Evolutionary conservation across 2,797 vertebrate genomes (phyloP).

Genomic region (Neopelma chrysocephalum): DNA sequence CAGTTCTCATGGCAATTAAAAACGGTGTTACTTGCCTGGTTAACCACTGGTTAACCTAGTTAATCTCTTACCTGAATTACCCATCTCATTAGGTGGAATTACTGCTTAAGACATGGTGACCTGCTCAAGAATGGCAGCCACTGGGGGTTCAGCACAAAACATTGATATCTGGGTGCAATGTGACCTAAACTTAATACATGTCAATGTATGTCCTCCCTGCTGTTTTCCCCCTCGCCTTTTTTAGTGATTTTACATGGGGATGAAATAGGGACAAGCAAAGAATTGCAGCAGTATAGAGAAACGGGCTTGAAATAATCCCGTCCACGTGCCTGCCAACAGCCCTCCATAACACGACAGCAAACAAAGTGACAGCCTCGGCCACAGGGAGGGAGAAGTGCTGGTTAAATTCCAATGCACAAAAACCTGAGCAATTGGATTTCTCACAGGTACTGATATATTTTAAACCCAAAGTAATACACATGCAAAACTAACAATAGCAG

Average conservation of each 20-base stretch:
- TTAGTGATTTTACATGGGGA: constrained; percentile 43
- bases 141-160: constrained; percentile 13
- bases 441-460: not conserved
- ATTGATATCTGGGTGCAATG: not conserved
- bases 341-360: not conserved
- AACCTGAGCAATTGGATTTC: not conserved
- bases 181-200: constrained; percentile 3
- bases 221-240: constrained; percentile 62
- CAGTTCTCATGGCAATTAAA: constrained; percentile 19
- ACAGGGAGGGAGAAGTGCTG: fast-evolving
- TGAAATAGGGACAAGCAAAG: not conserved
- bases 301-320: not conserved
- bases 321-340: not conserved
- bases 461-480: not conserved
- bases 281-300: not conserved
- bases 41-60: no score
- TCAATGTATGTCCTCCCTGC: not conserved
- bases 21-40: not conserved
- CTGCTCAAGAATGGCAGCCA: not conserved
- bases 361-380: not conserved
- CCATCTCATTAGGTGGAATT: constrained; percentile 43
- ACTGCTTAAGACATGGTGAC: not conserved
- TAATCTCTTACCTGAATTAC: constrained; percentile 41
- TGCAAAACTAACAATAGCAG: not conserved
- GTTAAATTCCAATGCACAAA: not conserved